phyloP scores from a whole-genome alignment of 1,140 invertebrate species.

The Eueides isabella region DNA sequence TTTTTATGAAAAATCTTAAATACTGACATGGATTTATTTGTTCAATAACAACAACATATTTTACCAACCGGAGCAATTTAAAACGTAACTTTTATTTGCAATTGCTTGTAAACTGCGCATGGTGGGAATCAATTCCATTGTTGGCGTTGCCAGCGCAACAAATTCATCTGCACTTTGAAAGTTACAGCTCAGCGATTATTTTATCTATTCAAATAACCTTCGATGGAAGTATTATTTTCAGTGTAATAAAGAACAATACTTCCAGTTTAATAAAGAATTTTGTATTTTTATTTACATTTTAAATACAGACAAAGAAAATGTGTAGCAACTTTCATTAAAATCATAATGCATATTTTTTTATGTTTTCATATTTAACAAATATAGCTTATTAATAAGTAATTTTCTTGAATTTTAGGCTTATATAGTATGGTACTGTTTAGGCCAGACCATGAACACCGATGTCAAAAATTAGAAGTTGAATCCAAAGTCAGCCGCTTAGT shows the following conservation, averaged over 20 bases:
- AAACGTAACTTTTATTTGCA: conserved; percentile 53
- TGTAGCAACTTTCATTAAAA: too few species aligned
- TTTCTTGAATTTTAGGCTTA: too few species aligned
- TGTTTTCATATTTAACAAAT: too few species aligned
- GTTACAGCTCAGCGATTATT: conserved; percentile 36
- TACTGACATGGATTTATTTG: conserved; percentile 20
- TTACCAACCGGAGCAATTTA: conserved; percentile 53
- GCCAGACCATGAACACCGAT: too few species aligned
- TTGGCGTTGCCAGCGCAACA: conserved; percentile 43
- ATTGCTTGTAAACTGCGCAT: conserved; percentile 55
- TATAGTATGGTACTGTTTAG: too few species aligned
- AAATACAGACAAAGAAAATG: too few species aligned
- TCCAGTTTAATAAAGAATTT: too few species aligned
- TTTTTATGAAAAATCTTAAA: background rate
- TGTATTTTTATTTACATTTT: too few species aligned
- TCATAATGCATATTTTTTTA: too few species aligned
- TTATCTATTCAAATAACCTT: conserved; percentile 13
- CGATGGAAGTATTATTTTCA: background rate
- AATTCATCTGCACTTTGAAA: conserved; percentile 41
- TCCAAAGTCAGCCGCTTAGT: too few species aligned
- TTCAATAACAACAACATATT: conserved; percentile 52
- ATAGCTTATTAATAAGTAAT: too few species aligned
- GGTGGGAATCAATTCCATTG: conserved; percentile 52
- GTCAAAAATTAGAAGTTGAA: too few species aligned
- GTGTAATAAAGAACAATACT: background rate